A percentile compares a stretch with the other conserved stretches of the same genome.
These are phyloP conservation scores for Sarcophaga bullata DNA, from an alignment of 1,140 invertebrate species.

Conservation along the genomic window DNA sequence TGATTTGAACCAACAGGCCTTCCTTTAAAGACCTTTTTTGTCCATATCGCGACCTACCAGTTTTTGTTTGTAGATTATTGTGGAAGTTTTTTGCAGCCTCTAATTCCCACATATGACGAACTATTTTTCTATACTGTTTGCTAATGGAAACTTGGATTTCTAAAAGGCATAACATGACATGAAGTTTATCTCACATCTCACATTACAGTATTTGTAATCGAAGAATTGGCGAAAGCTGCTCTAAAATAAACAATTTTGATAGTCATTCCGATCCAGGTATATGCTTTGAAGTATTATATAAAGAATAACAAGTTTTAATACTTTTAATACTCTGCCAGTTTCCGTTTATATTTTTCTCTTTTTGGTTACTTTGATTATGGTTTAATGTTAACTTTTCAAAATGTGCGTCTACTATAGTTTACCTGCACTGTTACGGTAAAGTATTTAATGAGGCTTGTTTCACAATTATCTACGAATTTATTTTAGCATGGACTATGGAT, in stretches of 20 bases:
- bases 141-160: too few relatives aligned
- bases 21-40: too few relatives aligned
- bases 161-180: too few relatives aligned
- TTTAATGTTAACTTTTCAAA: conserved; percentile 31
- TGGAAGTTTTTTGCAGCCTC: not conserved
- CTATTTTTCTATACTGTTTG: not conserved
- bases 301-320: not conserved
- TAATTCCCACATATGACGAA: not conserved
- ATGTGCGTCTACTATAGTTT: not conserved
- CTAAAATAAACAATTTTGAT: too few relatives aligned
- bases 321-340: not conserved
- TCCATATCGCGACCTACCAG: too few relatives aligned
- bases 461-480: conserved; percentile 33
- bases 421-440: conserved; percentile 18
- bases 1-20: too few relatives aligned
- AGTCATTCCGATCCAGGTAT: too few relatives aligned
- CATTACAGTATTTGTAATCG: too few relatives aligned
- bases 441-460: conserved; percentile 34
- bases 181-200: too few relatives aligned
- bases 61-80: too few relatives aligned
- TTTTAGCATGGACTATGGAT: not conserved
- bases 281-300: too few relatives aligned
- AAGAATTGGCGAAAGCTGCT: too few relatives aligned
- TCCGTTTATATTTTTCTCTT: not conserved
- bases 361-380: conserved; percentile 6